Percentiles rank a stretch among this genome's conserved stretches.
Evolutionary conservation across 2,888 invertebrate species (phyloP).

Genomic region (Esperia sulphurella): DNA sequence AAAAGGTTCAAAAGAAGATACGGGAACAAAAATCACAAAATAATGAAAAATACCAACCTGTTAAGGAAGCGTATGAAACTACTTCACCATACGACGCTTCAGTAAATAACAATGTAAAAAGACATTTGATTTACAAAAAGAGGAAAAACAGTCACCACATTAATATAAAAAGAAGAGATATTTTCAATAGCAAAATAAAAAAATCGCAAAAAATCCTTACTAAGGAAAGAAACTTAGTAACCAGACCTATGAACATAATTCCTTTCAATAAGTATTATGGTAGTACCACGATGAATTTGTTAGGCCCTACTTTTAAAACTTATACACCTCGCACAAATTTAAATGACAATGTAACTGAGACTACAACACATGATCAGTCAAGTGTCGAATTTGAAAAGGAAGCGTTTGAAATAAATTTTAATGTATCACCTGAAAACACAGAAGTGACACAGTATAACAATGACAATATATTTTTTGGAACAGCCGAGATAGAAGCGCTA

Average conservation of each 20-base stretch:
- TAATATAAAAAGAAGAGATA: background rate
- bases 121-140: background rate
- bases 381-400: background rate
- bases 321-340: background rate
- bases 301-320: background rate
- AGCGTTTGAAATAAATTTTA: background rate
- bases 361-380: too few relatives aligned
- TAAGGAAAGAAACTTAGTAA: background rate
- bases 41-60: background rate
- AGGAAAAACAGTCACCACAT: background rate
- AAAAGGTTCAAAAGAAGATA: background rate
- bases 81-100: too few relatives aligned
- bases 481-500: constrained; percentile 44
- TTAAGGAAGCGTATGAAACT: background rate
- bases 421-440: background rate
- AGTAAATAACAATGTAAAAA: background rate
- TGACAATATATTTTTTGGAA: constrained; percentile 18
- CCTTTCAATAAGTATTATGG: background rate
- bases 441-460: background rate
- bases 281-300: background rate
- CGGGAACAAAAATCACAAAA: background rate
- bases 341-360: too few relatives aligned
- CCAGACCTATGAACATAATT: background rate
- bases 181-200: background rate
- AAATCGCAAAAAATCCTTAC: background rate